These are phyloP conservation scores for Furcifer pardalis DNA, from an alignment of 2,797 vertebrate species.

Conservation along the genomic window DNA sequence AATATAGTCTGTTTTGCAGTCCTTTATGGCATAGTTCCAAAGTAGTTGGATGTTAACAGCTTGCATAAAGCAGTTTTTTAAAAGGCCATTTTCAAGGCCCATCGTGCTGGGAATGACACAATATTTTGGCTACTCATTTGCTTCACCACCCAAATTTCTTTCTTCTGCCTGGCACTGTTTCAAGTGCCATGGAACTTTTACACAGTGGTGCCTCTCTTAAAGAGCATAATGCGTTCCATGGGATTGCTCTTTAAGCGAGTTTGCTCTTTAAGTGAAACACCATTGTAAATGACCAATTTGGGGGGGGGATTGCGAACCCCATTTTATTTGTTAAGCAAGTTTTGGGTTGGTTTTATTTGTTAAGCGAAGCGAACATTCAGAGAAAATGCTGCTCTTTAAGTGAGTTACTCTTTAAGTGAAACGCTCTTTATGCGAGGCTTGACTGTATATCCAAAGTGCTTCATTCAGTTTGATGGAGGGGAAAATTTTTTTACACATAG, in stretches of 20 bases:
- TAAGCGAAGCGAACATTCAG: too few species aligned
- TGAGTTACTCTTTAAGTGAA: too few species aligned
- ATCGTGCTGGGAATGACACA: conserved; percentile 34
- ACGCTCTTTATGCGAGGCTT: too few species aligned
- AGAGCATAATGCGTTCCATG: too few species aligned
- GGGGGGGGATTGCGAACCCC: too few species aligned
- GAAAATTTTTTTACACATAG: not conserved
- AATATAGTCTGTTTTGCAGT: conserved; percentile 43
- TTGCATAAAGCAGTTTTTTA: conserved; percentile 54
- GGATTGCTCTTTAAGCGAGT: too few species aligned
- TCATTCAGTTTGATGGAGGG: not conserved
- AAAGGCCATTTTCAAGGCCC: conserved; percentile 51
- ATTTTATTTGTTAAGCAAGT: too few species aligned
- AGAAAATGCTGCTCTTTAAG: too few species aligned
- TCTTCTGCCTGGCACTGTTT: conserved; percentile 6
- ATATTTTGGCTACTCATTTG: conserved; percentile 22
- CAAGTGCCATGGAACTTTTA: not conserved
- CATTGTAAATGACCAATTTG: too few species aligned
- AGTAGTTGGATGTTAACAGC: conserved; percentile 51
- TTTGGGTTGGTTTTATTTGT: too few species aligned
- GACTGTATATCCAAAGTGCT: not conserved
- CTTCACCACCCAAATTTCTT: not conserved
- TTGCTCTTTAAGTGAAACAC: too few species aligned
- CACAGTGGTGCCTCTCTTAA: too few species aligned
- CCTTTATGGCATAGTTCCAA: conserved; percentile 52